These are phyloP conservation scores for Tinamus guttatus DNA, from an alignment of 2,113 vertebrate genomes.

Conservation along the genomic window DNA sequence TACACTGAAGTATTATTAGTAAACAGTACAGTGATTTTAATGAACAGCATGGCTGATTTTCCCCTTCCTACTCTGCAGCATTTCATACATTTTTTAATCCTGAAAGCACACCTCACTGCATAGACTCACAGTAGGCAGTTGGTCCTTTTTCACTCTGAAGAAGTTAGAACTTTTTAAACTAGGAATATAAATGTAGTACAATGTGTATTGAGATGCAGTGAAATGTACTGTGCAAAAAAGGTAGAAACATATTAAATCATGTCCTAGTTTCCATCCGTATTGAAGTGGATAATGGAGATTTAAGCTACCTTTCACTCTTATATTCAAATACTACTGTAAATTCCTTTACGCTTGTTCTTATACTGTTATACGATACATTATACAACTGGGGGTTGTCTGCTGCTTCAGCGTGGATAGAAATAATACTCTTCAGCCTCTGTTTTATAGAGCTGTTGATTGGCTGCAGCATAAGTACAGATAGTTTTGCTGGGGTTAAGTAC, in stretches of 20 bases:
- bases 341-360: neutral
- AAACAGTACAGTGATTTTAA: neutral
- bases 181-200: neutral
- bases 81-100: neutral
- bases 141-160: conserved; percentile 7
- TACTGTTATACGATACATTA: neutral
- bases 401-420: neutral
- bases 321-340: neutral
- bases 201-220: neutral
- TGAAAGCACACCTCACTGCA: neutral
- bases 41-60: neutral
- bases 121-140: neutral
- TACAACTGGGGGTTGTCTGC: neutral
- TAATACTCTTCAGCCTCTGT: neutral
- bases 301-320: neutral
- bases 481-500: neutral
- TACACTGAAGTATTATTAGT: neutral
- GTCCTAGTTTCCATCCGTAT: neutral
- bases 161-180: neutral
- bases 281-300: neutral
- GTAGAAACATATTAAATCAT: neutral
- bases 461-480: neutral
- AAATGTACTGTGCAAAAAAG: conserved; percentile 1
- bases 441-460: neutral
- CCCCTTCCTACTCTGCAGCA: neutral